Conservation (phyloP, 2,797 vertebrate genomes). For the Chloroceryle inda region DNA sequence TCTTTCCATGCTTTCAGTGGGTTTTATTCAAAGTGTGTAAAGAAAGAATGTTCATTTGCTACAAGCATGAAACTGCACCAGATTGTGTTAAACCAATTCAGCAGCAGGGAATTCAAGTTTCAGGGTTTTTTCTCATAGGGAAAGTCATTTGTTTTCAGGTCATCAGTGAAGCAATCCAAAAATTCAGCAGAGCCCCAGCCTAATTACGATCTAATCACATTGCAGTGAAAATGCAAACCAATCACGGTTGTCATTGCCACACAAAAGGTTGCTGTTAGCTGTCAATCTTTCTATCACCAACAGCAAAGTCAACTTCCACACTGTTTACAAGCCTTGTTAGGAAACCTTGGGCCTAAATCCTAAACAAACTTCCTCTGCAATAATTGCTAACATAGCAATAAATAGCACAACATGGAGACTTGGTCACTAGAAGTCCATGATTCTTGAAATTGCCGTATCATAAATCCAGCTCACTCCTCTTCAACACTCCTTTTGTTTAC, state of each 20-base stretch:
- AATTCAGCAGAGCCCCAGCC: not conserved
- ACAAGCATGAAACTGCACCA: not conserved
- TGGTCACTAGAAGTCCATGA: slow-evolving; percentile 13
- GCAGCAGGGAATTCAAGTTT: not conserved
- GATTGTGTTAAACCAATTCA: not conserved
- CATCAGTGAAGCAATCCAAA: not conserved
- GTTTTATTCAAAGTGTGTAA: not conserved
- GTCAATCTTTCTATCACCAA: slow-evolving; percentile 73
- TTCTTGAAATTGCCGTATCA: slow-evolving; percentile 12
- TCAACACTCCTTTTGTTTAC: not conserved
- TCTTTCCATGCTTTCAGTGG: not conserved
- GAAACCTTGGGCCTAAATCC: slow-evolving; percentile 73
- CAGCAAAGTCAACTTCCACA: slow-evolving; percentile 77
- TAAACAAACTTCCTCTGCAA: slow-evolving; percentile 75
- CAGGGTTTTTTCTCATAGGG: not conserved
- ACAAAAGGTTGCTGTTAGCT: slow-evolving; percentile 63
- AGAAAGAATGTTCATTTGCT: not conserved
- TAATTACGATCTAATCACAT: slow-evolving; percentile 40
- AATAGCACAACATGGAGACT: slow-evolving; percentile 21
- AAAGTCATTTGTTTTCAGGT: slow-evolving; percentile 7
- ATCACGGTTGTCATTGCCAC: slow-evolving; percentile 23
- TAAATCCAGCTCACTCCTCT: not conserved
- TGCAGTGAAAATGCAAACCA: slow-evolving; percentile 37
- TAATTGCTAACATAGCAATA: slow-evolving; percentile 60
- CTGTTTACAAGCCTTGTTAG: slow-evolving; percentile 66